Evolutionary conservation across 1,140 invertebrate species (phyloP), one percentile per base, ranked within the genome.

Genomic region (Calliopsis andreniformis): DNA sequence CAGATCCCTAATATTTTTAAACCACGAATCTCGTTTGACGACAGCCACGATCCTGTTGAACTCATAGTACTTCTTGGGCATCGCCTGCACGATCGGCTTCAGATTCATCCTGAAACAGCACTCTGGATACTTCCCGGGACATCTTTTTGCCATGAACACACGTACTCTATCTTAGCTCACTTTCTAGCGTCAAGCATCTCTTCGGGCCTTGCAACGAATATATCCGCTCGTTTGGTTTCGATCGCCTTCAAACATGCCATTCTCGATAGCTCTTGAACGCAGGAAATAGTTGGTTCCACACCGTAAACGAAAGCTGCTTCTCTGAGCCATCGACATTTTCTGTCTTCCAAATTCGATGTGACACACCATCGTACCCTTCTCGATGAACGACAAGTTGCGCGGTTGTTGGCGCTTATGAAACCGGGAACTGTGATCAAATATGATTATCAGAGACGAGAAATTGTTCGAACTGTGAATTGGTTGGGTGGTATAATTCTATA

Each of bases 321-420:
- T 78, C 94, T 93, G 80, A 97, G 84, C 94, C 95, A 96, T 12
- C 94, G 92, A 84, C 97, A 97, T 83, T 97, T 97, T 39, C 93
- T 92, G 42, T 94, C 93, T 73, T 95, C 95, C 0, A 95, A 85
- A 45, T 94, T 93, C 0, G 94, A 94, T 0, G 93, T 93, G 0
- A 91, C 81, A 62, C 90, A 92, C 90, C 90, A 92, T 35, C 70
- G 84, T 39, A 93, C 85, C n/a, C 89, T 89, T 82, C 95, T 92
- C 0, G 94, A 93, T 0, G 95, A 95, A 85, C 94, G 93, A 82
- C 95, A 96, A 0, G 93, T 93, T 0, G 92, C 91, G 72, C 94
- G 94, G 76, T 93, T 94, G 80, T 95, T 94, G 0, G 95, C 95
- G 63, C 94, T 94, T 43, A 93, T 82, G 79, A 94, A 95, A 30